Evolutionary conservation across 2,113 vertebrate genomes (phyloP).

Genomic region (Rhizomys pruinosus): DNA sequence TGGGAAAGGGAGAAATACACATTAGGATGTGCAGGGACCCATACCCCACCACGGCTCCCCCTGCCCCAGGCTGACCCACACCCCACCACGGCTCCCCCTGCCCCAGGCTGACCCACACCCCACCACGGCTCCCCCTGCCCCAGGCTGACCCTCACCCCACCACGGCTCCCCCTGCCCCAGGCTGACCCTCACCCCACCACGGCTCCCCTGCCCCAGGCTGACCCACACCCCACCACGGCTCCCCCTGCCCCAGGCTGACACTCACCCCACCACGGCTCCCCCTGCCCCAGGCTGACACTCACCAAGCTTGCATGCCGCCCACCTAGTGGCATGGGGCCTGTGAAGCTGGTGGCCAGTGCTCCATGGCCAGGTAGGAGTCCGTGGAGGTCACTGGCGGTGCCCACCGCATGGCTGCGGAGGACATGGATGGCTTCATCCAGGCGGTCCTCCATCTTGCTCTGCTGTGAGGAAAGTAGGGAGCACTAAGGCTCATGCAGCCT

Average conservation of each 20-base stretch:
- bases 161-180: no score
- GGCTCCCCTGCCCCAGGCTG: no score
- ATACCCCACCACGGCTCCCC: rapidly evolving
- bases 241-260: background rate
- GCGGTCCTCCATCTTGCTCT: conserved; percentile 98
- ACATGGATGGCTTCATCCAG: conserved; percentile 99
- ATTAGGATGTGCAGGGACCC: rapidly evolving
- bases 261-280: no score
- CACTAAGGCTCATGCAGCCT: background rate
- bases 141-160: no score
- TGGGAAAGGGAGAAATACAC: background rate
- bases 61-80: no score
- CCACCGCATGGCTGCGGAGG: conserved; percentile 96
- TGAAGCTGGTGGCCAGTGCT: conserved; percentile 91
- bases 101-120: no score
- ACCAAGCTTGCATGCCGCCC: conserved; percentile 94
- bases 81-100: no score
- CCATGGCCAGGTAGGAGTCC: conserved; percentile 89
- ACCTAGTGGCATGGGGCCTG: conserved; percentile 89
- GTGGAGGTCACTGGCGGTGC: conserved; percentile 89
- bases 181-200: no score
- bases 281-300: conserved; percentile 60
- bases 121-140: no score
- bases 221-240: no score
- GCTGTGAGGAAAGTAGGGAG: conserved; percentile 75